Conservation (phyloP, 53 echinoderm and acorn worm genomes). For the Echinometra lucunter region DNA sequence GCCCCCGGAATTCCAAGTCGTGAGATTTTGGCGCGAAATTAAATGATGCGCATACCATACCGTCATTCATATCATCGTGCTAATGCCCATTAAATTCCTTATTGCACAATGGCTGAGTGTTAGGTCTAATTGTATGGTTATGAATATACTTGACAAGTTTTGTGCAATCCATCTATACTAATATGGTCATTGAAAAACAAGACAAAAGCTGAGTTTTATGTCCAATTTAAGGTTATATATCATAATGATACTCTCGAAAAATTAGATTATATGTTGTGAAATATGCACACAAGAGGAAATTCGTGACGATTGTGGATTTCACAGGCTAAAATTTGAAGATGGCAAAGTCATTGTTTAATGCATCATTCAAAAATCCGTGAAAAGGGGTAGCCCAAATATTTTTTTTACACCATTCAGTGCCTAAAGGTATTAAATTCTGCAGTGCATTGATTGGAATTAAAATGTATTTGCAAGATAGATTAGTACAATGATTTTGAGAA, state of each 20-base stretch:
- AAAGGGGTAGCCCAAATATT: background rate
- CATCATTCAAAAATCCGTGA: background rate
- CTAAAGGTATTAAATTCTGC: background rate
- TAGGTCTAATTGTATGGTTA: too few relatives aligned
- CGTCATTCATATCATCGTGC: background rate
- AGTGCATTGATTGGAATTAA: background rate
- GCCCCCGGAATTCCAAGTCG: background rate
- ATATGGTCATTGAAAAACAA: background rate
- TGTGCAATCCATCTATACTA: background rate
- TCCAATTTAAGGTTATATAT: background rate
- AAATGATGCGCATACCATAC: background rate
- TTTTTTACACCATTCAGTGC: background rate
- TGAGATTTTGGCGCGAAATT: slow-evolving; percentile 41
- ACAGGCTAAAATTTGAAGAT: background rate
- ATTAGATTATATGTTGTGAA: background rate
- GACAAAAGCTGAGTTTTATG: background rate
- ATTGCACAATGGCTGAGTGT: too few relatives aligned
- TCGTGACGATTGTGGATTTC: background rate
- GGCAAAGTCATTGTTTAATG: background rate
- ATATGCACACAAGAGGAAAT: background rate
- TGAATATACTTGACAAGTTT: too few relatives aligned
- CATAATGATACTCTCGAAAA: background rate
- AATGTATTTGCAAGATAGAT: background rate
- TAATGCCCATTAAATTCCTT: too few relatives aligned
- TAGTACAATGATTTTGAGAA: background rate